Evolutionary conservation across 2,797 vertebrate genomes (phyloP), one percentile per base, ranked within the genome.

Genomic region (Pelochelys cantorii): DNA sequence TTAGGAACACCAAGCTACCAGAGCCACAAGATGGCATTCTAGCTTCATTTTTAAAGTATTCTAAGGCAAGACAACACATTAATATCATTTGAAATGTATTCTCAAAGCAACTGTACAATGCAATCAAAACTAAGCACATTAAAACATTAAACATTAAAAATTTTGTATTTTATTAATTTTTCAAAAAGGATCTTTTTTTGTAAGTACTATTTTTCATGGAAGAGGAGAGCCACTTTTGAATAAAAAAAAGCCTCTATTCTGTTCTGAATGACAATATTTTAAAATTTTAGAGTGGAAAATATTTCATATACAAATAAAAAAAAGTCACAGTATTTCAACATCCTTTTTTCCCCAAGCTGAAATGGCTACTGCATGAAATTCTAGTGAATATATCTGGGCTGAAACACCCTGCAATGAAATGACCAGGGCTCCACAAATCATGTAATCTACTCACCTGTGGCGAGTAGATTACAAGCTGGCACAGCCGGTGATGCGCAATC

Each of bases 1-100:
- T 52, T 5, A 55, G 23, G 56, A 71, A 84, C 34, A 23, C 53
- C 29, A 71, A 78, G 56, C 37, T 4, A 82, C 42, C 29, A 80
- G 57, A 65, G 83, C 52, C 79, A 93, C 71, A 56, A 94, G 81
- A 87, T 55, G n/a, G 53, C 89, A 93, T 42, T 54, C 56, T 42
- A 84, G 89, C 25, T 89, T 83, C 42, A 15, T 55, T 92, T 78
- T 79, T 74, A n/a, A 87, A 68, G 18, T 62, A 14, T 62, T 62
- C 60, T 62, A 31, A 62, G 31, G 29, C 12, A 12, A 62, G 12
- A 31, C 6, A 31, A 62, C 27, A 31, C 60, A 62, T 6, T 60
- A 23, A 71, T 5, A 55, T 29, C 14, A 74, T 27, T 37, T 65
- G 52, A 75, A 37, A 60, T 8, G n/a, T 53, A 54, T 71, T 87